Evolutionary conservation across 2,888 invertebrate genomes (phyloP).

Genomic region (Itoplectis maculator): DNA sequence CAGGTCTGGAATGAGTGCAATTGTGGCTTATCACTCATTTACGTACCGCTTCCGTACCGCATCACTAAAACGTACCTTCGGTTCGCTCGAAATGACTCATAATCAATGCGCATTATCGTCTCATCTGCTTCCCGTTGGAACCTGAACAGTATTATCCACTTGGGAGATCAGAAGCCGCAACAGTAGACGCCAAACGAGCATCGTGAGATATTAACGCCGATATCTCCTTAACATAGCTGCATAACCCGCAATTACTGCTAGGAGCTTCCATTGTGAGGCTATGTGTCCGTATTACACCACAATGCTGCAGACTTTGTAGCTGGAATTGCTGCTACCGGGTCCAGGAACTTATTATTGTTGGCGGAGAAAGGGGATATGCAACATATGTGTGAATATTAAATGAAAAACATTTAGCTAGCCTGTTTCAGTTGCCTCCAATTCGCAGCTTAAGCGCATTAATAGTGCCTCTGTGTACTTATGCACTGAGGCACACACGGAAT

Average conservation of each 20-base stretch:
- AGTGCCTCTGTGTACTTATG: not conserved
- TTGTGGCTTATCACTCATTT: conserved; percentile 16
- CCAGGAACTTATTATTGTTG: not conserved
- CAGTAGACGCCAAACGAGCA: conserved; percentile 16
- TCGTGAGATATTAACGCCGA: conserved; percentile 32
- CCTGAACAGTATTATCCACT: conserved; percentile 15
- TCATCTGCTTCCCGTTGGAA: conserved; percentile 3
- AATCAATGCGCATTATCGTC: conserved; percentile 22
- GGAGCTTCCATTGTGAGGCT: not conserved
- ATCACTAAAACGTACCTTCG: not conserved
- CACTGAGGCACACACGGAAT: not conserved
- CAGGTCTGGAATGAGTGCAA: too few relatives aligned
- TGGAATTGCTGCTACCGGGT: not conserved
- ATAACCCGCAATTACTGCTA: not conserved
- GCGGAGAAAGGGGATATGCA: too few relatives aligned
- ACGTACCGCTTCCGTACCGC: not conserved
- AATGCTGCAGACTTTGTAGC: not conserved
- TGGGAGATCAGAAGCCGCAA: conserved; percentile 19
- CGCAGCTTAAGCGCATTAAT: not conserved
- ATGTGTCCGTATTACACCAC: not conserved
- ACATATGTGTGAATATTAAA: not conserved
- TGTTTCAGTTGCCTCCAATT: not conserved
- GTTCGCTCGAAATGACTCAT: conserved; percentile 27
- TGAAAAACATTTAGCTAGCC: not conserved
- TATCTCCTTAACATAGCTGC: conserved; percentile 20